Evolutionary conservation across 92 coral and sea anemone species (phyloP).

Genomic region (Palythoa heliodiscus): DNA sequence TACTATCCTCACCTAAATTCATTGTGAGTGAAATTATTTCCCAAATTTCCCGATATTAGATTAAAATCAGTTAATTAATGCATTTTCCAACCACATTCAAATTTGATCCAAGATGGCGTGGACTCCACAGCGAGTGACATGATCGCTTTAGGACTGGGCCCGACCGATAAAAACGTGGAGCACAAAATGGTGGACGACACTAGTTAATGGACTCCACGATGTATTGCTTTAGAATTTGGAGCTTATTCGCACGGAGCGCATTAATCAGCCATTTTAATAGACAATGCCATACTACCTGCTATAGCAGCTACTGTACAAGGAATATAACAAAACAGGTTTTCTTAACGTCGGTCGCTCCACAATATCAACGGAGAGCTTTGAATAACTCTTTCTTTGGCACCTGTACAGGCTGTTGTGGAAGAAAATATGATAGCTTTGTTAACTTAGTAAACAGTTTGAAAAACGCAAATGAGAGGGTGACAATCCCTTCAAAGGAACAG

Average conservation of each 20-base stretch:
- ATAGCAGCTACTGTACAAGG: background rate
- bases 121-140: background rate
- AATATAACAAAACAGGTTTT: background rate
- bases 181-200: background rate
- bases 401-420: background rate
- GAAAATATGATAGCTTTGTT: background rate
- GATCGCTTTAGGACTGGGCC: constrained; percentile 26
- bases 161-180: background rate
- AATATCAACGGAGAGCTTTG: background rate
- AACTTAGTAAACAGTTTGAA: background rate
- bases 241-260: background rate
- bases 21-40: constrained; percentile 4
- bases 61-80: background rate
- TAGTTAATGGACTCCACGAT: background rate
- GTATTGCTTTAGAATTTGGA: background rate
- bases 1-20: constrained; percentile 69
- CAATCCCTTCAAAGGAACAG: background rate
- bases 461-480: background rate
- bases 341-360: background rate
- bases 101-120: constrained; percentile 38
- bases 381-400: background rate
- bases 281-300: background rate
- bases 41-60: background rate
- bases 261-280: background rate
- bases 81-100: background rate